phyloP scores from a whole-genome alignment of 2,888 invertebrate species.

The Oscheius sp. region DNA sequence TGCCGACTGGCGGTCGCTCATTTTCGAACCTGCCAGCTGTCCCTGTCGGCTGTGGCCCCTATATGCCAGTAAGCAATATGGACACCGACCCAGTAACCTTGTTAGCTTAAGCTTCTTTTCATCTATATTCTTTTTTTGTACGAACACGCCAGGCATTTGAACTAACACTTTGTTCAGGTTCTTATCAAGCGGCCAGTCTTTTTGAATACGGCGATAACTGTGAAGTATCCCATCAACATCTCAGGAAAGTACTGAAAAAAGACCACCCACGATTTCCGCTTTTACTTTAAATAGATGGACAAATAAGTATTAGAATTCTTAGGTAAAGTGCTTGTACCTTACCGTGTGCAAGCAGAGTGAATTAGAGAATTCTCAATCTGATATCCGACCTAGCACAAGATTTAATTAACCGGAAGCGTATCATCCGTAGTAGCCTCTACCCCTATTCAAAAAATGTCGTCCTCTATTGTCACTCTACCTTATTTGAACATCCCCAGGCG shows the following conservation, averaged over 20 bases:
- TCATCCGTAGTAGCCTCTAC: not conserved
- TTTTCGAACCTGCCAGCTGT: conserved; percentile 35
- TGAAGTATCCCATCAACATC: conserved; percentile 19
- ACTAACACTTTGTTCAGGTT: conserved; percentile 15
- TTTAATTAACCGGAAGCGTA: conserved; percentile 6
- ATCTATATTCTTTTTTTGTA: not conserved
- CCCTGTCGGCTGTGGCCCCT: conserved; percentile 29
- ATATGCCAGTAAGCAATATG: conserved; percentile 27
- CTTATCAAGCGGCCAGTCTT: conserved; percentile 10
- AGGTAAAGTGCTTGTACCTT: too few species aligned
- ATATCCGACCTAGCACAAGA: too few species aligned
- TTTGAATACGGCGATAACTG: conserved; percentile 21
- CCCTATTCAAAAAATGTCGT: not conserved
- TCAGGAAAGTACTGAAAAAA: not conserved
- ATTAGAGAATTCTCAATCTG: too few species aligned
- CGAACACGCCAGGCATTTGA: not conserved
- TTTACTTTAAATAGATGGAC: not conserved
- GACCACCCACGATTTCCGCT: conserved; percentile 1
- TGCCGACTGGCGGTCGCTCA: conserved; percentile 31
- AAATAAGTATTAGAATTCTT: too few species aligned
- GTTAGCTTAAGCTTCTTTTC: conserved; percentile 6
- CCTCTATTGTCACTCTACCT: conserved; percentile 11
- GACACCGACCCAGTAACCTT: conserved; percentile 20
- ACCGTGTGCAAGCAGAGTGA: too few species aligned
- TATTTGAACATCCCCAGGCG: conserved; percentile 19